These are phyloP conservation scores for Neosalanx taihuensis DNA, from an alignment of 2,797 vertebrate genomes.

Conservation along the genomic window DNA sequence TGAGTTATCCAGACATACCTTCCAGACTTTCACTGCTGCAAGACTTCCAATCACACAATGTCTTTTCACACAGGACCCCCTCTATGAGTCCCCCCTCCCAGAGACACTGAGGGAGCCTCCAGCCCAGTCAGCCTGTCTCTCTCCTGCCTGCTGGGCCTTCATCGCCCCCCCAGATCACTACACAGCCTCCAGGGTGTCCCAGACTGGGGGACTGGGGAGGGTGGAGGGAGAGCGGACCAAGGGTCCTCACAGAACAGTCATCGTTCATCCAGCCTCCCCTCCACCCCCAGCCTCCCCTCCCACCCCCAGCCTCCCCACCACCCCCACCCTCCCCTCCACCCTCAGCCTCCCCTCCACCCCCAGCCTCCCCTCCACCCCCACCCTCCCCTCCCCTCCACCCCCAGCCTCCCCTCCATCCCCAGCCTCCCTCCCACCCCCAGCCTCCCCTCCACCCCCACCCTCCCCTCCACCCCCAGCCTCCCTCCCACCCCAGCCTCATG, in stretches of 20 bases:
- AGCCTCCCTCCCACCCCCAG: not conserved
- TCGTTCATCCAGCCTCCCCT: conserved; percentile 27
- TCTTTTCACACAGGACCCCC: conserved; percentile 68
- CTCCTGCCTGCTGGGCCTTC: conserved; percentile 56
- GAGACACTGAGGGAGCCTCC: conserved; percentile 63
- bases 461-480: no score
- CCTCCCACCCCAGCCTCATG: conserved; percentile 15
- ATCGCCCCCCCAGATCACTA: conserved; percentile 65
- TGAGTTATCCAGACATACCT: conserved; percentile 72
- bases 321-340: conserved; percentile 29
- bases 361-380: conserved; percentile 10
- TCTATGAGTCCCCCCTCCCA: conserved; percentile 36
- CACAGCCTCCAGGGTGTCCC: conserved; percentile 59
- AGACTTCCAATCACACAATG: conserved; percentile 66
- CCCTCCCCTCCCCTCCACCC: not conserved
- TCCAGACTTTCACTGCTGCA: conserved; percentile 67
- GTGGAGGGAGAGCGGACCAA: conserved; percentile 23
- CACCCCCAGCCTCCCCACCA: conserved; percentile 34
- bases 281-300: conserved; percentile 18
- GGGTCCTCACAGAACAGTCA: conserved; percentile 19
- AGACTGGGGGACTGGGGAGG: conserved; percentile 35
- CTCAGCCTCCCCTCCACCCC: not conserved
- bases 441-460: no score
- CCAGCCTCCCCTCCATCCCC: not conserved
- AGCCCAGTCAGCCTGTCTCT: conserved; percentile 58